Evolutionary conservation across 2,113 vertebrate species (phyloP).

Genomic region (Hydrochoerus hydrochaeris): DNA sequence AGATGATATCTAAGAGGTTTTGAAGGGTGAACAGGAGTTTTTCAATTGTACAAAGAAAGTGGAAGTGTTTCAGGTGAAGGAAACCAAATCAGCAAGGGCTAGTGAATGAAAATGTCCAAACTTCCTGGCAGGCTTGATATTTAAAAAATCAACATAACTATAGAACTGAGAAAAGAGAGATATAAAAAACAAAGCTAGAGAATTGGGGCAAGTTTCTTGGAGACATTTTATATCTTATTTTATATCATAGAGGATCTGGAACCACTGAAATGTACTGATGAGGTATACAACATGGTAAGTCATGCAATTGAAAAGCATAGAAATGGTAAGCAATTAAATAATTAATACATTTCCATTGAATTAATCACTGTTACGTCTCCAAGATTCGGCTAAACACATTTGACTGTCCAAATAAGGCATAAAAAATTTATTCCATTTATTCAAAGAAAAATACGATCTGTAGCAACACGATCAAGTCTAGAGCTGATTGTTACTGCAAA

Average conservation of each 20-base stretch:
- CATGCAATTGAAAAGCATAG: not conserved
- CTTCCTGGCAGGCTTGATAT: not conserved
- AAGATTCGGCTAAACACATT: not conserved
- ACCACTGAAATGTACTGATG: not conserved
- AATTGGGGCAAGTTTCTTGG: not conserved
- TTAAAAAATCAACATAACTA: not conserved
- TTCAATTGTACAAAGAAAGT: not conserved
- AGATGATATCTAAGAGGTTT: not conserved
- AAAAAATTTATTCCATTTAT: not conserved
- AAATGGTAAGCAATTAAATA: not conserved
- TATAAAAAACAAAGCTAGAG: not conserved
- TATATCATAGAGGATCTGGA: not conserved
- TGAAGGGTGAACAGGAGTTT: not conserved
- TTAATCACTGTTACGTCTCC: not conserved
- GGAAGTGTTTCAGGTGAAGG: not conserved
- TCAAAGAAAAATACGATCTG: not conserved
- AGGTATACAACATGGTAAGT: not conserved
- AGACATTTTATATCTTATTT: not conserved
- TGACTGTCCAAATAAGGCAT: not conserved
- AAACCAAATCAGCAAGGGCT: not conserved
- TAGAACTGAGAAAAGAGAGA: not conserved
- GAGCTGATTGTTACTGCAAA: not conserved
- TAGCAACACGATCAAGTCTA: not conserved
- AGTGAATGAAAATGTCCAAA: not conserved
- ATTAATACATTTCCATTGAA: not conserved